Conservation (phyloP, 2,888 invertebrate genomes). For the Andrena trimmerana region DNA sequence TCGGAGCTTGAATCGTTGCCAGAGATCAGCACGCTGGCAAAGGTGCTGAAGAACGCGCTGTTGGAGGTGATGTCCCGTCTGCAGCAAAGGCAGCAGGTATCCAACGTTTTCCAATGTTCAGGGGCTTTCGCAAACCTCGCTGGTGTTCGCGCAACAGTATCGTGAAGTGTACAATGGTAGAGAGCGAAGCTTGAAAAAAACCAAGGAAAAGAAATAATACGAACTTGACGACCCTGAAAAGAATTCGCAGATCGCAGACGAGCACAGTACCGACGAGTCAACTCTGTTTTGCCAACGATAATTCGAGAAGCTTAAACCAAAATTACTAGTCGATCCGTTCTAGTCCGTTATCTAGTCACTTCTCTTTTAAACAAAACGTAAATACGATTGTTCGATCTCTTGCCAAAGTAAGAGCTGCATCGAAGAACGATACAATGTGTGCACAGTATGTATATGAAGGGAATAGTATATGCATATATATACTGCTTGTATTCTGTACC, state of each 20-base stretch:
- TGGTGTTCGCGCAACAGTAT: constrained; percentile 78
- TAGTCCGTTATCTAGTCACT: constrained; percentile 10
- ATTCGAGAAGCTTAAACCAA: background rate
- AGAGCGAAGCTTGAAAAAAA: constrained; percentile 9
- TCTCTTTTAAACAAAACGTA: background rate
- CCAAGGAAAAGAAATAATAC: background rate
- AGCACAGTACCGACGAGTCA: too few species aligned
- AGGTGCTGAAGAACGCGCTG: constrained; percentile 78
- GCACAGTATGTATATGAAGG: constrained; percentile 35
- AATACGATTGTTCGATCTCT: constrained; percentile 31
- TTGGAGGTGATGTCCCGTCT: constrained; percentile 77
- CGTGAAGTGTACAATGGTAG: constrained; percentile 67
- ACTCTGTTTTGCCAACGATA: too few species aligned
- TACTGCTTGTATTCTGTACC: constrained; percentile 36
- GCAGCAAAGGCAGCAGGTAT: constrained; percentile 83
- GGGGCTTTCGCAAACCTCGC: constrained; percentile 79
- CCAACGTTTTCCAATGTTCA: constrained; percentile 80
- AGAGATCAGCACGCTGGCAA: constrained; percentile 80
- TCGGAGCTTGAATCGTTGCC: constrained; percentile 79
- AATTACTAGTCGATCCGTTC: background rate
- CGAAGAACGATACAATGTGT: constrained; percentile 24
- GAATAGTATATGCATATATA: constrained; percentile 28
- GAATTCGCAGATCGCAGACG: too few species aligned
- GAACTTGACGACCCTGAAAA: too few species aligned
- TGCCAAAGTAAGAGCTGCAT: constrained; percentile 13